Percentiles rank a stretch among this genome's conserved stretches.
Evolutionary conservation across 2,888 invertebrate species (phyloP).

Genomic region (Herminia tarsipennalis): DNA sequence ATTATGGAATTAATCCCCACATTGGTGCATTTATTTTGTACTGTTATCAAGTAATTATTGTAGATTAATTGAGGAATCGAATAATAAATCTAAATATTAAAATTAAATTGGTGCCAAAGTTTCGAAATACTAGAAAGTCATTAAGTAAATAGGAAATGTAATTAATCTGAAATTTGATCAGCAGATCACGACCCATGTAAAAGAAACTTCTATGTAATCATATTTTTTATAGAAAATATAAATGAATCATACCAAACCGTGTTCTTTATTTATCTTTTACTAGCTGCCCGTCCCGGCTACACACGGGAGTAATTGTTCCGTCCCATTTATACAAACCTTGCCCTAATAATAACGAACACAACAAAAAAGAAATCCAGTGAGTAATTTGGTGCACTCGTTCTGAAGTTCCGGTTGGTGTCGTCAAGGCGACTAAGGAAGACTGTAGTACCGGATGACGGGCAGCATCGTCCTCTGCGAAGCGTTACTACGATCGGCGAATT

Average conservation of each 20-base stretch:
- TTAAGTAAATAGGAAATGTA: conserved; percentile 20
- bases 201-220: conserved; percentile 31
- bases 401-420: too few species aligned
- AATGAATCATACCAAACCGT: conserved; percentile 32
- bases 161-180: conserved; percentile 26
- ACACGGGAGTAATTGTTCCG: too few species aligned
- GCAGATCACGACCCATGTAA: conserved; percentile 31
- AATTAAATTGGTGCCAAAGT: conserved; percentile 76
- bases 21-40: conserved; percentile 67
- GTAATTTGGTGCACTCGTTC: too few species aligned
- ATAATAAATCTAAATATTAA: conserved; percentile 40
- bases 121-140: conserved; percentile 38
- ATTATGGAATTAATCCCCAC: conserved; percentile 49
- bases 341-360: too few species aligned
- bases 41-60: conserved; percentile 24
- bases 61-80: conserved; percentile 33
- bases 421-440: too few species aligned
- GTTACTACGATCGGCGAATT: too few species aligned
- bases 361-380: too few species aligned
- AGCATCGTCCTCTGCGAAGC: too few species aligned
- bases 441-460: too few species aligned
- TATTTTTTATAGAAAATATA: conserved; percentile 57
- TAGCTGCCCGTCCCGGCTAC: too few species aligned
- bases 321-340: too few species aligned
- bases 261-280: conserved; percentile 24